Conservation (phyloP, 1,140 invertebrate species). For the Drosophila kanapiae region DNA sequence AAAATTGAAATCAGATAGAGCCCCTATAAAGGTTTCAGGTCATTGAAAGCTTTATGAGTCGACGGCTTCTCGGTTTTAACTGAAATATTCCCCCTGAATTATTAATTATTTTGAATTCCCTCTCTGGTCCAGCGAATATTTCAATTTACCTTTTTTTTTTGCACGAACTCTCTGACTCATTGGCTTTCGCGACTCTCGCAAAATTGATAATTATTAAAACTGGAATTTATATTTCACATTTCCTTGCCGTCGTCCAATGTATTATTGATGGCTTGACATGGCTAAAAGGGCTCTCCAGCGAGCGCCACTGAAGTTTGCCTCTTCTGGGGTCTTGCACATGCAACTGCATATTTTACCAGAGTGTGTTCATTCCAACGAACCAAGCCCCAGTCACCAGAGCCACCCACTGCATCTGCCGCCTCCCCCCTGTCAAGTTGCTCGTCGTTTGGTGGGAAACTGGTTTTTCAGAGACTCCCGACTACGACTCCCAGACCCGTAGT, state of each 20-base stretch:
- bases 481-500: conserved; percentile 25
- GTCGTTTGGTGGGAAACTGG: conserved; percentile 60
- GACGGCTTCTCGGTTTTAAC: background rate
- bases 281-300: conserved; percentile 52
- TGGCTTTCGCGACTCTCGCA: background rate
- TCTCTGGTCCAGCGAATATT: conserved; percentile 1
- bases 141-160: conserved; percentile 8
- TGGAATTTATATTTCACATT: conserved; percentile 61
- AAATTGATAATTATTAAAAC: conserved; percentile 38
- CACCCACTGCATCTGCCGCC: conserved; percentile 18
- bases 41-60: conserved; percentile 3
- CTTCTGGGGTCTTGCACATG: conserved; percentile 61
- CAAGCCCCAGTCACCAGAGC: conserved; percentile 3
- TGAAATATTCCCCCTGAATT: conserved; percentile 9
- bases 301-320: conserved; percentile 63
- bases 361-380: conserved; percentile 9
- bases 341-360: conserved; percentile 78
- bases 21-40: background rate
- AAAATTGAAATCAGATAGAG: conserved; percentile 7
- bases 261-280: conserved; percentile 68
- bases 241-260: conserved; percentile 64
- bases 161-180: background rate
- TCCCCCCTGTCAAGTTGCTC: conserved; percentile 35
- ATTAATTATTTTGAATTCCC: conserved; percentile 30
- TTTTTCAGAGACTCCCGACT: conserved; percentile 29